Percentiles rank a stretch among this genome's conserved stretches.
These are phyloP conservation scores for Silurus aristotelis DNA, from an alignment of 2,797 vertebrate species.

Conservation along the genomic window DNA sequence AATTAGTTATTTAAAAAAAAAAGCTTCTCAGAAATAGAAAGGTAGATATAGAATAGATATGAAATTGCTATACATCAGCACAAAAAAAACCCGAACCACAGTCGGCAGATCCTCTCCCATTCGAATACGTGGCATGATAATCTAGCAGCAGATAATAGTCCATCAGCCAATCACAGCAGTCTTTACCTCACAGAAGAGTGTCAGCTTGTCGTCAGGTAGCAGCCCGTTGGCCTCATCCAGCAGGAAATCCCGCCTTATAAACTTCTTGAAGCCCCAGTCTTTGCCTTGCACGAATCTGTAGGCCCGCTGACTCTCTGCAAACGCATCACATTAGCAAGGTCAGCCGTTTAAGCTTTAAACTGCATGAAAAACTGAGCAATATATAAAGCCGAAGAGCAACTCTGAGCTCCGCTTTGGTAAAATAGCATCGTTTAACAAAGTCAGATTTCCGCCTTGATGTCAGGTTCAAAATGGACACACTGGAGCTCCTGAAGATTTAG, in stretches of 20 bases:
- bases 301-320: conserved; percentile 84
- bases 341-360: conserved; percentile 1
- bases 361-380: conserved; percentile 17
- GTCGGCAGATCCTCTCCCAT: too few relatives aligned
- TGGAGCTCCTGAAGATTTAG: background rate
- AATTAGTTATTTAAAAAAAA: too few relatives aligned
- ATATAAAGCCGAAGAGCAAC: background rate
- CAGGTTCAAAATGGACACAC: background rate
- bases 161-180: background rate
- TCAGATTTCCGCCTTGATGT: background rate
- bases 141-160: background rate
- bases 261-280: conserved; percentile 94
- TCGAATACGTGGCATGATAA: background rate
- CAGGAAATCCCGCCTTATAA: conserved; percentile 89
- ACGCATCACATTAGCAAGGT: conserved; percentile 26
- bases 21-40: too few relatives aligned
- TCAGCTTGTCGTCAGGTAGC: conserved; percentile 88
- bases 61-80: too few relatives aligned
- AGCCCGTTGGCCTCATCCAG: conserved; percentile 87
- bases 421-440: background rate
- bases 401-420: background rate
- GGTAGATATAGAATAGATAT: too few relatives aligned
- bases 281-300: conserved; percentile 90
- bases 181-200: conserved; percentile 89
- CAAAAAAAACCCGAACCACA: too few relatives aligned